These are phyloP conservation scores for Gymnothorax reevesii DNA, from an alignment of 2,797 vertebrate species.

Conservation along the genomic window DNA sequence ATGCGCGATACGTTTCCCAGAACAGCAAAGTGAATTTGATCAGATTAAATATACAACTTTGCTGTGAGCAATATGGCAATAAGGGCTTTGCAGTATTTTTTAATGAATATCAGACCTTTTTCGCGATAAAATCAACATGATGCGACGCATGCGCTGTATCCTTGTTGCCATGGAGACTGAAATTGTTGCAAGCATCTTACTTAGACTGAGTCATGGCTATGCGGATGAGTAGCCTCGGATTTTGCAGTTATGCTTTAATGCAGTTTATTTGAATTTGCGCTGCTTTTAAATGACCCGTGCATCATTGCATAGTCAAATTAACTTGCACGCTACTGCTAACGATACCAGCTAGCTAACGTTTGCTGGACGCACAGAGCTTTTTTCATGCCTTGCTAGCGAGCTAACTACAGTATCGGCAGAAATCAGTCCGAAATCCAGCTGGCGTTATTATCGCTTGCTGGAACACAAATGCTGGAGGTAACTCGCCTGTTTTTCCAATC, in stretches of 20 bases:
- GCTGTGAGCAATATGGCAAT: neutral
- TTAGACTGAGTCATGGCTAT: neutral
- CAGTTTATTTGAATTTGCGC: neutral
- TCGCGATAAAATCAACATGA: conserved; percentile 48
- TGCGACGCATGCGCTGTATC: conserved; percentile 36
- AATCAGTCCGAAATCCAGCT: conserved; percentile 8
- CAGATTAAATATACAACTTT: neutral
- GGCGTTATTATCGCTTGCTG: neutral
- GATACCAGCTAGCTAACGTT: neutral
- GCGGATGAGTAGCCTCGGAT: neutral
- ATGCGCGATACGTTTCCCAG: neutral
- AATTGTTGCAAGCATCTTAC: conserved; percentile 11
- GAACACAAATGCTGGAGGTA: neutral
- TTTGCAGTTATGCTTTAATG: neutral
- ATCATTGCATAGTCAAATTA: neutral
- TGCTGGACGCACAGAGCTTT: neutral
- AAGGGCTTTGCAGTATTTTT: neutral
- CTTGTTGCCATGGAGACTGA: conserved; percentile 69
- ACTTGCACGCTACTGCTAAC: neutral
- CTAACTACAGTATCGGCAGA: neutral
- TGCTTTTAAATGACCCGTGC: neutral
- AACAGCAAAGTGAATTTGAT: neutral
- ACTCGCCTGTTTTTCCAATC: neutral
- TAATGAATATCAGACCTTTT: neutral
- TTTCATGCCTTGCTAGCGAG: neutral